Base-by-base conservation (phyloP, 2,888 invertebrate species). In the Syrphus vitripennis region DNA sequence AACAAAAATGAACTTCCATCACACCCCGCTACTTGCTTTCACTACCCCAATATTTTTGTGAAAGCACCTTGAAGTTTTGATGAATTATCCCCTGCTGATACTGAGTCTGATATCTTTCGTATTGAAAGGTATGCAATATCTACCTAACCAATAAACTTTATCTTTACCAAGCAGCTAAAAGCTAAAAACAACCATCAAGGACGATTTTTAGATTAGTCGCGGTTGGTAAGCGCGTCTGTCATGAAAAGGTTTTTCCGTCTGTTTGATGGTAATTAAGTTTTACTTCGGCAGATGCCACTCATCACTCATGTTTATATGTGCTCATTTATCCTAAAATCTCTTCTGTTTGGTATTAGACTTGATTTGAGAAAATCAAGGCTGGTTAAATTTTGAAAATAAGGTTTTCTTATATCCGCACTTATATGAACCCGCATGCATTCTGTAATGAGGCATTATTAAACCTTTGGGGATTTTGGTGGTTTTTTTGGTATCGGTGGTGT, bases 261-360 rank as follows among this genome's bases (percentile, higher is more conserved):
- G 59, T 50, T 48, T 37, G 55, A 21, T 26, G 65, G 71, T 77
- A 72, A 72, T 77, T 77, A 78, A 74, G 78, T 74, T 78, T 74
- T 21, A 61, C 53, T 83, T 74, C 69, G 69, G 74, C 79, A 78
- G 83, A 83, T 83, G 78, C 55, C 74, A 48, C 69, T 74, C 74
- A 79, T 83, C 83, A 78, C 53, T 83, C 83, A 83, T 83, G 74
- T 83, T 83, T 78, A 74, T 78, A 74, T 78, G 83, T 78, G 31
- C 74, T 69, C 78, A 78, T 83, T 74, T 74, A 83, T 78, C 31
- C 21, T 10, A 31, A 55, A 55, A 55, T 55, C 55, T 55, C 16
- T 55, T 31, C 29, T 31, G 29, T 10, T 16, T n/a, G n/a, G 4
- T 16, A 53, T 7, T 9, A 9, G 24, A 24, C 6, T 24, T 10